Conservation (phyloP, 2,888 invertebrate genomes). For the Poecilus cupreus region DNA sequence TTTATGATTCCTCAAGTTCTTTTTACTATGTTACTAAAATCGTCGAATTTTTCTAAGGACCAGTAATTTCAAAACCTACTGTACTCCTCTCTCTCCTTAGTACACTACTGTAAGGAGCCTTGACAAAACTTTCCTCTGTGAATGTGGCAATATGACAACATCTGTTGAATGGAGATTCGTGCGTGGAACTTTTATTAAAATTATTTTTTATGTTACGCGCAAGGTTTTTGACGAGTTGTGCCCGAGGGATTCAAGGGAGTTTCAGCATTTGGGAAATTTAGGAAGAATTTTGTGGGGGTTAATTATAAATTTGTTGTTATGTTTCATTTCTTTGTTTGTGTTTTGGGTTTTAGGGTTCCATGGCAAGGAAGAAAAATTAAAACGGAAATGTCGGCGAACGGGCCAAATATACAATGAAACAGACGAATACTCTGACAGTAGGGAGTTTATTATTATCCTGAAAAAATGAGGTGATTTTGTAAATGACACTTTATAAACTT, state of each 20-base stretch:
- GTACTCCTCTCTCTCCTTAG: too few relatives aligned
- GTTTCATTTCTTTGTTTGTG: background rate
- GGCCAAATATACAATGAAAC: background rate
- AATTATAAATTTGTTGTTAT: background rate
- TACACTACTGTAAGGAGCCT: too few relatives aligned
- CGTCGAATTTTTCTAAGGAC: too few relatives aligned
- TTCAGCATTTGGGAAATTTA: too few relatives aligned
- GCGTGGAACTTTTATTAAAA: background rate
- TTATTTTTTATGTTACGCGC: background rate
- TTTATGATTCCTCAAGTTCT: too few relatives aligned
- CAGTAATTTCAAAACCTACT: too few relatives aligned
- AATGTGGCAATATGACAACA: background rate
- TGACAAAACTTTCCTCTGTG: background rate
- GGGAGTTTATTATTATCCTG: background rate
- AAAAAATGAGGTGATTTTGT: background rate
- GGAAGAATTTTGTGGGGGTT: too few relatives aligned
- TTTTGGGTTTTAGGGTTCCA: background rate
- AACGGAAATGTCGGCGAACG: background rate
- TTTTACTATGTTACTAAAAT: too few relatives aligned
- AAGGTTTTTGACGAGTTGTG: too few relatives aligned
- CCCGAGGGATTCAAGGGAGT: too few relatives aligned
- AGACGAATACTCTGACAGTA: background rate
- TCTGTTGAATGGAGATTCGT: background rate
- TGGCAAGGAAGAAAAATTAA: background rate
- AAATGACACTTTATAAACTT: background rate